phyloP scores from a whole-genome alignment of 2,797 vertebrate genomes.

The Pseudochirops cupreus region DNA sequence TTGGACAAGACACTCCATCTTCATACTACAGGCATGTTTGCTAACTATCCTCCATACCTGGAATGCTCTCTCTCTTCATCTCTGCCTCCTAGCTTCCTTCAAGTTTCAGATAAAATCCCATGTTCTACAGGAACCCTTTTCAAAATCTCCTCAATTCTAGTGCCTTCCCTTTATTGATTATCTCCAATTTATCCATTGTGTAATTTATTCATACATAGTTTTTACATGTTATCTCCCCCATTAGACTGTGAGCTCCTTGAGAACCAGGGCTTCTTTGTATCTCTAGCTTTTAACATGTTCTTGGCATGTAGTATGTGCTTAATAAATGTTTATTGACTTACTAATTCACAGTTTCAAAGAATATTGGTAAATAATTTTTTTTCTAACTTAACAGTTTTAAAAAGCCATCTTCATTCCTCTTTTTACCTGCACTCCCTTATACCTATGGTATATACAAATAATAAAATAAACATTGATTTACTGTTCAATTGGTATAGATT shows the following conservation, averaged over 20 bases:
- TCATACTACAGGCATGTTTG: background rate
- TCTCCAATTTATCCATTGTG: background rate
- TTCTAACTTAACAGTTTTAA: constrained; percentile 26
- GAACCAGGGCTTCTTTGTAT: background rate
- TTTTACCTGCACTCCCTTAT: constrained; percentile 13
- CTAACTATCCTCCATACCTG: background rate
- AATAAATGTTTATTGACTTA: background rate
- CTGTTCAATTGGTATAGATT: constrained; percentile 3
- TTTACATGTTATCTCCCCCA: background rate
- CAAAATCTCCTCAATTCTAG: background rate
- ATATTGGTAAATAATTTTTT: constrained; percentile 6
- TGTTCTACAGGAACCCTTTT: background rate
- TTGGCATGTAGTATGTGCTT: background rate
- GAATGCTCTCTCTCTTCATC: background rate
- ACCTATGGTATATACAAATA: constrained; percentile 12
- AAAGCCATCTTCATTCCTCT: background rate
- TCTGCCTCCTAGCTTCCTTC: background rate
- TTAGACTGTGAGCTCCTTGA: background rate
- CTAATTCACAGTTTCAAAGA: background rate
- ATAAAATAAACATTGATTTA: background rate
- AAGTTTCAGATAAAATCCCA: background rate
- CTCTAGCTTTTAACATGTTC: background rate
- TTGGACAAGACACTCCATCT: background rate
- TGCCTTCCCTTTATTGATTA: background rate
- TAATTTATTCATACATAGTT: background rate